Evolutionary conservation across 2,797 vertebrate species (phyloP).

Genomic region (Gouania willdenowi): DNA sequence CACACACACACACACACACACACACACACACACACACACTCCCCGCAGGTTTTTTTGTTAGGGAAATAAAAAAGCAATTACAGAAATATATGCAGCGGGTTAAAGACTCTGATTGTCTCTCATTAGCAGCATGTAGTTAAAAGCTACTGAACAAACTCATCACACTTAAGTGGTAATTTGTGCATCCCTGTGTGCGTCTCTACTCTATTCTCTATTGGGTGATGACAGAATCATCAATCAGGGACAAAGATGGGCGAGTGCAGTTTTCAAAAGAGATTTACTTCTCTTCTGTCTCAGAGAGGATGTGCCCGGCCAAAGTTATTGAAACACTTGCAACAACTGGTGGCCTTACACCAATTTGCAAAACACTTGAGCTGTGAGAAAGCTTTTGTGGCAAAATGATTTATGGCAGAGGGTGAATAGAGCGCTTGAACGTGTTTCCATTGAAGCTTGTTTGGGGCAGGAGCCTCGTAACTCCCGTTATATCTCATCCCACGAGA

Average conservation of each 20-base stretch:
- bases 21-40: conserved; percentile 41
- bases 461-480: too few relatives aligned
- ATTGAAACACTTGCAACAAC: conserved; percentile 26
- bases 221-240: conserved; percentile 31
- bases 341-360: too few relatives aligned
- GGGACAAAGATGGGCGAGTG: conserved; percentile 32
- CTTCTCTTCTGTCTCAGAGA: conserved; percentile 41
- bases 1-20: not conserved
- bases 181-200: conserved; percentile 11
- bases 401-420: too few relatives aligned
- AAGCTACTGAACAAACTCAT: conserved; percentile 39
- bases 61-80: conserved; percentile 70
- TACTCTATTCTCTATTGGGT: conserved; percentile 30
- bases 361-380: too few relatives aligned
- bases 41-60: conserved; percentile 30
- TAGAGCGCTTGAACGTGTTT: too few relatives aligned
- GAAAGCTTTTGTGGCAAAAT: too few relatives aligned
- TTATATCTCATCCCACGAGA: too few relatives aligned
- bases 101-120: conserved; percentile 59
- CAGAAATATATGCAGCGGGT: conserved; percentile 57
- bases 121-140: conserved; percentile 63
- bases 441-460: too few relatives aligned
- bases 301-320: conserved; percentile 41
- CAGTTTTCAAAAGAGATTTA: conserved; percentile 47
- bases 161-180: conserved; percentile 15